Evolutionary conservation across 2,797 vertebrate genomes (phyloP).

Genomic region (Taeniopygia guttata): DNA sequence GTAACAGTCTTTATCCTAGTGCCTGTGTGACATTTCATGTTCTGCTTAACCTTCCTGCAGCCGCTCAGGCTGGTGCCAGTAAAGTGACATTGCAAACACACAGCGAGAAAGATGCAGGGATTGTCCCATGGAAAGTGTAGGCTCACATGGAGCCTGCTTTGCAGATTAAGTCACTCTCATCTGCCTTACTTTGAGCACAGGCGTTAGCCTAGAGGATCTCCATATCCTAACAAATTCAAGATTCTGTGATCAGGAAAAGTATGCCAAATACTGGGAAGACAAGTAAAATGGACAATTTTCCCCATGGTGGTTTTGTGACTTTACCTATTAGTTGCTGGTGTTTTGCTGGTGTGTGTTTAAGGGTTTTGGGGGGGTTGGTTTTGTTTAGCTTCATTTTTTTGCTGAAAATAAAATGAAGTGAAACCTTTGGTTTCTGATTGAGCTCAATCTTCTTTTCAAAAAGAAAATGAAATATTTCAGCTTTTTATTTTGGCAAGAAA

Average conservation of each 20-base stretch:
- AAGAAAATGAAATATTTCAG: not conserved
- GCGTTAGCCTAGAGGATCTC: not conserved
- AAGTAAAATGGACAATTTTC: not conserved
- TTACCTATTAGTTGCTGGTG: not conserved
- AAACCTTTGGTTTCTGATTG: not conserved
- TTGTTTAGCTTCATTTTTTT: not conserved
- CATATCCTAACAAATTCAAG: not conserved
- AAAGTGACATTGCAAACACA: not conserved
- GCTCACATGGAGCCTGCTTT: not conserved
- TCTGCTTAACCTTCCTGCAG: not conserved
- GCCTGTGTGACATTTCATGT: not conserved
- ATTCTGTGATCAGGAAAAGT: not conserved
- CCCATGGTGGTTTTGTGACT: not conserved
- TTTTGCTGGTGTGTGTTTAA: not conserved
- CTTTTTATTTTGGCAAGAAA: constrained; percentile 9
- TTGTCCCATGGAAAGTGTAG: not conserved
- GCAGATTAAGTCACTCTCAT: not conserved
- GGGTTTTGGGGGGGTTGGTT: not conserved
- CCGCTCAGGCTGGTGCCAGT: not conserved
- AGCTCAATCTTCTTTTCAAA: not conserved
- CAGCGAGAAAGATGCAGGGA: not conserved
- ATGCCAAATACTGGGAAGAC: not conserved
- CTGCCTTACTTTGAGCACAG: not conserved
- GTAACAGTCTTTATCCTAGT: not conserved
- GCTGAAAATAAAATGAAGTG: not conserved